Evolutionary conservation across 2,797 vertebrate genomes (phyloP), one percentile per base, ranked within the genome.

Genomic region (Eulemur albifrons): DNA sequence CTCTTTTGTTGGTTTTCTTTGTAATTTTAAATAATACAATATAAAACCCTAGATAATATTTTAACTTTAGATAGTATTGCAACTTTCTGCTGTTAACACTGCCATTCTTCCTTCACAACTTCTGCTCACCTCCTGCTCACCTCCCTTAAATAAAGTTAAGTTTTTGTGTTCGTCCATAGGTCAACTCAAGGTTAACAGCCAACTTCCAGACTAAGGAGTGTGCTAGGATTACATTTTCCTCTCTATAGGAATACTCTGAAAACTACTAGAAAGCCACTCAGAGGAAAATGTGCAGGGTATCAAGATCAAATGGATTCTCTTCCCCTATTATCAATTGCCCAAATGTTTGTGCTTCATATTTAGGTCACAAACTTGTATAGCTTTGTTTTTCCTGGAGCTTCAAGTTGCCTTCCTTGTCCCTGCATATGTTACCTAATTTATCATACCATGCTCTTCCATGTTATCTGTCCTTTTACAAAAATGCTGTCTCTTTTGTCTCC

Each of bases 1-100:
- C 45, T 84, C 45, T 90, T 83, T 92, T 43, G 7, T 93, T 83
- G 45, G 48, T 93, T 77, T 86, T 93, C 18, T 84, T 96, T 95
- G 40, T 43, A 94, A 88, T 52, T 95, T 84, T 90, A 67, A 94
- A 87, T 76, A 82, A 90, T 61, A 43, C 14, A 75, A 27, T 84
- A 4, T 67, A 73, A 92, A 84, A 30, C 38, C 65, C 27, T 54
- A 88, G 12, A 40, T 48, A 69, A 69, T 80, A 82, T 84, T 84
- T 96, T 52, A 83, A 70, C 52, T 59, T 80, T 48, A 76, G 12
- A 32, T 59, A 48, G 9, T 83, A 70, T 84, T 77, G 72, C 21
- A 7, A 32, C 67, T 88, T 38, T 75, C 72, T 27, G 83, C 21
- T 57, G 59, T 45, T 88, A 79, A 54, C 45, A 35, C 52, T 63